A percentile compares a stretch with the other conserved stretches of the same genome.
Evolutionary conservation across 2,113 vertebrate genomes (phyloP).

Genomic region (Desmodus rotundus): DNA sequence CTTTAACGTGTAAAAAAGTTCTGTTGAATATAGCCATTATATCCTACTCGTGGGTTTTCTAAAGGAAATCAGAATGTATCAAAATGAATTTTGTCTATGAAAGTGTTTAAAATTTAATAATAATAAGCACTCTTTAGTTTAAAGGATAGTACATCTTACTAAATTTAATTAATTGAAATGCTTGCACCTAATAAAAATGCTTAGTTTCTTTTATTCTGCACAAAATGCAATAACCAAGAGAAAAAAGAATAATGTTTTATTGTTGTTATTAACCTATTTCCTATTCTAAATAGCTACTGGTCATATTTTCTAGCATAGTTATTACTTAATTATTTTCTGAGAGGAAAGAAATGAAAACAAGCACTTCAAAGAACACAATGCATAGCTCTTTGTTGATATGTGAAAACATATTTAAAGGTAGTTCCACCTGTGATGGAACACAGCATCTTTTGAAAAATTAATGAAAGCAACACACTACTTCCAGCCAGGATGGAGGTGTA

Average conservation of each 20-base stretch:
- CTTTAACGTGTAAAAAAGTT: background rate
- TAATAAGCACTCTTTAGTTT: background rate
- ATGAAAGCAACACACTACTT: background rate
- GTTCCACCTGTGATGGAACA: background rate
- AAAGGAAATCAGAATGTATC: background rate
- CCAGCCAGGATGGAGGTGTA: no score
- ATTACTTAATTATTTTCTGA: background rate
- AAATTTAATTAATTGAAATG: background rate
- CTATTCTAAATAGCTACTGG: background rate
- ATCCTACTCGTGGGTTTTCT: background rate
- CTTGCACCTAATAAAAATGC: background rate
- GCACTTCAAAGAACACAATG: background rate
- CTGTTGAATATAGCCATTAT: background rate
- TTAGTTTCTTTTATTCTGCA: background rate
- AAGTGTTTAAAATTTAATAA: background rate
- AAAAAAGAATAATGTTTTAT: background rate
- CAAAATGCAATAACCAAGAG: background rate
- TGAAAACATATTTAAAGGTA: background rate
- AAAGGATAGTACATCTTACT: background rate
- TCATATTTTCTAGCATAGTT: background rate
- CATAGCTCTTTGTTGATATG: background rate
- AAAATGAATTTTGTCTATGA: background rate
- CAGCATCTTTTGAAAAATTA: slow-evolving; percentile 11
- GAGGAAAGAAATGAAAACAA: background rate
- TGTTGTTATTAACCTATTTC: background rate